Evolutionary conservation across 2,113 vertebrate species (phyloP).

Genomic region (Nibea albiflora): DNA sequence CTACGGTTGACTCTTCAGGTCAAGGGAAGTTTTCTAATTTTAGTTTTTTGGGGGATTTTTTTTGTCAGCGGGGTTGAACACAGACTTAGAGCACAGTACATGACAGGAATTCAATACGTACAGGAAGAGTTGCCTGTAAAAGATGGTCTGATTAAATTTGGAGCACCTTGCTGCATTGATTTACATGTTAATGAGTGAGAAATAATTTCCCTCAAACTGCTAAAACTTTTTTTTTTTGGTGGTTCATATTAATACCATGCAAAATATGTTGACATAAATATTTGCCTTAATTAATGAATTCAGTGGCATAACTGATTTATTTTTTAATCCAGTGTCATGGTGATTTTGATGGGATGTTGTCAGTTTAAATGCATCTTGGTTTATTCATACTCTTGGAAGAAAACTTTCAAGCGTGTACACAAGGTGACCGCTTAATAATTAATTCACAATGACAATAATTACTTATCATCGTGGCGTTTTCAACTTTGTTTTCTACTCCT

Average conservation of each 20-base stretch:
- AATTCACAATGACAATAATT: conserved; percentile 32
- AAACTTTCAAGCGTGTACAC: conserved; percentile 15
- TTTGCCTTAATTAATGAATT: conserved; percentile 65
- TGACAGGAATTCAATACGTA: conserved; percentile 35
- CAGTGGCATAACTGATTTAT: conserved; percentile 49
- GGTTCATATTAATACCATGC: conserved; percentile 17
- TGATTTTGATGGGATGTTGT: conserved; percentile 34
- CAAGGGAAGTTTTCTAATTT: too few relatives aligned
- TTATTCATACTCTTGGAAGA: conserved; percentile 54
- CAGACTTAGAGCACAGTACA: conserved; percentile 16
- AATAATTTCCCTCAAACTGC: conserved; percentile 22
- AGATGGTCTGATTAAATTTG: conserved; percentile 63
- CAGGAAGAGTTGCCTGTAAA: conserved; percentile 7
- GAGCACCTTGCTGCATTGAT: conserved; percentile 51
- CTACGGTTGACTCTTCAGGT: too few relatives aligned
- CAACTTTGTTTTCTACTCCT: conserved; percentile 26
- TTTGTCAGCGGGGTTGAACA: not conserved
- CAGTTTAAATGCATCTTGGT: conserved; percentile 40
- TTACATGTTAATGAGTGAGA: conserved; percentile 47
- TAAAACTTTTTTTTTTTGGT: conserved; percentile 9
- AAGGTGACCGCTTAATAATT: conserved; percentile 40
- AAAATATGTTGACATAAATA: conserved; percentile 34
- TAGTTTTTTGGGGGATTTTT: too few relatives aligned
- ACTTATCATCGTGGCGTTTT: conserved; percentile 36
- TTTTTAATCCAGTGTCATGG: conserved; percentile 15